phyloP scores from a whole-genome alignment of 2,113 vertebrate genomes.

The Limanda limanda region DNA sequence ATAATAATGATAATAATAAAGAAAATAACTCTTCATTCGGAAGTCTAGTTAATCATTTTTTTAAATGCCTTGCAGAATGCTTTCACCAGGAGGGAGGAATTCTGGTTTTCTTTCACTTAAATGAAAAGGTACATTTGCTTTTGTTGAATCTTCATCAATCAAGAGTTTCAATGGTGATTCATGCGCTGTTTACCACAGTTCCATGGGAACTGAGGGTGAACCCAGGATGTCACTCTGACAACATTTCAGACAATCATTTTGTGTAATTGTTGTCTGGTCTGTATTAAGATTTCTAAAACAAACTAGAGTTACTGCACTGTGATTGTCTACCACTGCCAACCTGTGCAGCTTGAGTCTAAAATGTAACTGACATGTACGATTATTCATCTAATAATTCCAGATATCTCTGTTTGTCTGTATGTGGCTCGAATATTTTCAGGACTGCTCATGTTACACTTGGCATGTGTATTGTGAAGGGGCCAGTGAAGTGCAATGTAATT shows the following conservation, averaged over 20 bases:
- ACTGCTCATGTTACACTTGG: too few relatives aligned
- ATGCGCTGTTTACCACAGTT: neutral
- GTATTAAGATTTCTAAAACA: too few relatives aligned
- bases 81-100: neutral
- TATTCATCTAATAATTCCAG: too few relatives aligned
- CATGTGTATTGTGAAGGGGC: too few relatives aligned
- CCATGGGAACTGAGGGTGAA: neutral
- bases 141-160: constrained; percentile 1
- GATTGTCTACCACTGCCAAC: too few relatives aligned
- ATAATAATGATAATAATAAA: neutral
- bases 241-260: neutral
- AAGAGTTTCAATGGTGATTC: neutral
- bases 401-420: too few relatives aligned
- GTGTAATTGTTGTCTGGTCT: neutral
- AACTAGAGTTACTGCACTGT: too few relatives aligned
- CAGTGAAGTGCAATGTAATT: too few relatives aligned
- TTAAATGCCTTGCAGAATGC: neutral
- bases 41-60: neutral
- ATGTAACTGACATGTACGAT: too few relatives aligned
- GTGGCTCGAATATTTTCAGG: too few relatives aligned
- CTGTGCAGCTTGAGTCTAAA: too few relatives aligned
- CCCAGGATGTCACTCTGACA: neutral
- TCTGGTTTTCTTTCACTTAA: neutral
- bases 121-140: neutral
- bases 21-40: neutral